A percentile compares a stretch with the other conserved stretches of the same genome.
phyloP scores from a whole-genome alignment of 2,113 vertebrate genomes.

The Hypomesus transpacificus region DNA sequence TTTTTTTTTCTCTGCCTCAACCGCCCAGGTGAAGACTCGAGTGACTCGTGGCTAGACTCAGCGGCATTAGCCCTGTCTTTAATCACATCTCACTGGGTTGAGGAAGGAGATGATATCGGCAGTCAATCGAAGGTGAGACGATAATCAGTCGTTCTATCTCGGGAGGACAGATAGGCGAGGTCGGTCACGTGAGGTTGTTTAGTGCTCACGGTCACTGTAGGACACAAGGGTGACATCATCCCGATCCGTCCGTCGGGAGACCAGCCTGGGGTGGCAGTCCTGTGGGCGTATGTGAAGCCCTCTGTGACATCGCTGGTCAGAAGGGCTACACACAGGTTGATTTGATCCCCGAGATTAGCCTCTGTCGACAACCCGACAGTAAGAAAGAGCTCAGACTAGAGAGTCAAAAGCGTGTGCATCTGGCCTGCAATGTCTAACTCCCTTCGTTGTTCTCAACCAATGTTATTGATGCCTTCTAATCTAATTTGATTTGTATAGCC shows the following conservation, averaged over 20 bases:
- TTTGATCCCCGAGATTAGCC: no score
- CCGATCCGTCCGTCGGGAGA: not conserved
- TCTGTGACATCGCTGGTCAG: no score
- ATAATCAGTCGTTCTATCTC: not conserved
- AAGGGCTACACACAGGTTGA: no score
- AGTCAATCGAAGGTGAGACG: not conserved
- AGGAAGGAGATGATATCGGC: not conserved
- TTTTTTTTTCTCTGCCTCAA: not conserved
- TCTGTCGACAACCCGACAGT: no score
- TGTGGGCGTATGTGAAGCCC: no score
- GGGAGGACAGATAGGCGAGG: not conserved
- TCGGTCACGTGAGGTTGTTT: not conserved
- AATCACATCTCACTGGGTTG: constrained; percentile 32
- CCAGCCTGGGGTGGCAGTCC: not conserved
- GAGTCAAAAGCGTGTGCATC: no score
- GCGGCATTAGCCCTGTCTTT: constrained; percentile 42
- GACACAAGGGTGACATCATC: not conserved
- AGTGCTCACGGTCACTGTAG: not conserved
- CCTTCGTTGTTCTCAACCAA: no score
- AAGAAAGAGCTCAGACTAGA: no score
- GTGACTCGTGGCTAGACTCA: constrained; percentile 38
- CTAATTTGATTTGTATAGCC: no score
- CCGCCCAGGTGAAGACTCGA: not conserved
- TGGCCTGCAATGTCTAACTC: no score
- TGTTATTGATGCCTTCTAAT: no score